Evolutionary conservation across 2,797 vertebrate species (phyloP).

Genomic region (Amblyraja radiata): DNA sequence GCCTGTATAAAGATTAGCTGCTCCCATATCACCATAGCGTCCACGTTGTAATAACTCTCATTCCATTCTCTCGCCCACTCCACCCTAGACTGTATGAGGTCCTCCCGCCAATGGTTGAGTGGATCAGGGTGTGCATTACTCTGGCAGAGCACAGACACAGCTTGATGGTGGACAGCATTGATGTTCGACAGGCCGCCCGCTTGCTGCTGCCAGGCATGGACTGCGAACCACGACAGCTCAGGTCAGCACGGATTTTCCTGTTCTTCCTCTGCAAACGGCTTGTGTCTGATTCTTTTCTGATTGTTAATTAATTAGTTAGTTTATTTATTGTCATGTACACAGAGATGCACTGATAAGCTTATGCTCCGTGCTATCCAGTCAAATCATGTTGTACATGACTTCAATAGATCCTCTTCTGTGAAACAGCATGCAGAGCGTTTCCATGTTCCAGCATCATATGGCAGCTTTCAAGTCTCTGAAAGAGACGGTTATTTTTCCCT

Average conservation of each 20-base stretch:
- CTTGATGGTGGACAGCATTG: constrained; percentile 69
- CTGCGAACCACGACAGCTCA: constrained; percentile 68
- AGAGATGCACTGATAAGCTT: no score
- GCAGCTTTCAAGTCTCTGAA: no score
- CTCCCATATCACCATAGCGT: not conserved
- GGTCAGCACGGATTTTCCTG: constrained; percentile 47
- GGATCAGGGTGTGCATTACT: constrained; percentile 68
- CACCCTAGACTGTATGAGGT: constrained; percentile 62
- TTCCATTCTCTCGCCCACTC: not conserved
- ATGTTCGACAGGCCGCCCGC: constrained; percentile 67
- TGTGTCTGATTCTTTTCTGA: not conserved
- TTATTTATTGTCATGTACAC: no score
- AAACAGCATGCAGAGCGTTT: no score
- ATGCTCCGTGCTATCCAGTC: no score
- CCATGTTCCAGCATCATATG: no score
- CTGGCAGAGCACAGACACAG: constrained; percentile 67
- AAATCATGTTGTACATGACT: no score
- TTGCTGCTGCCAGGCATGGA: constrained; percentile 69
- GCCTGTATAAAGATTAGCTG: not conserved
- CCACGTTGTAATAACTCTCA: not conserved
- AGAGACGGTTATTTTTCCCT: no score
- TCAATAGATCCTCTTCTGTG: no score
- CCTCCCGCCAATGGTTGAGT: constrained; percentile 70
- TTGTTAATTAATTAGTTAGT: not conserved
- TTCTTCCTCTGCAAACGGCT: not conserved